Evolutionary conservation across 2,113 vertebrate species (phyloP).

Genomic region (Sinocyclocheilus anshuiensis): DNA sequence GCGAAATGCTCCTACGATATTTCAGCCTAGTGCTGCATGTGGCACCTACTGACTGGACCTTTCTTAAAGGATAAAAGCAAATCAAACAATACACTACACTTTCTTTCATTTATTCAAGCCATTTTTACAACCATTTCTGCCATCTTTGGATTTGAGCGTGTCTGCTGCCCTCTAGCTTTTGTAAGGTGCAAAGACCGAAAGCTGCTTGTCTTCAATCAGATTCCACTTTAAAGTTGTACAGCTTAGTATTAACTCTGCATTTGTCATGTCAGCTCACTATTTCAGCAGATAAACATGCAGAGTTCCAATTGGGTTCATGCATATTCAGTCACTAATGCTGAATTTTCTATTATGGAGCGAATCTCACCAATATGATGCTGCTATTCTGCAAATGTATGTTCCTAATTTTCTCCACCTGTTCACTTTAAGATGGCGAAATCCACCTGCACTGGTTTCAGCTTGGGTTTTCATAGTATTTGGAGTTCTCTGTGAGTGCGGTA

Average conservation of each 20-base stretch:
- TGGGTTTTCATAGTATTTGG: slow-evolving; percentile 16
- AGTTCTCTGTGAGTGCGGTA: neutral
- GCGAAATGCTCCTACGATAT: neutral
- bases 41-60: neutral
- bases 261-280: slow-evolving; percentile 1
- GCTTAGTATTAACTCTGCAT: slow-evolving; percentile 18
- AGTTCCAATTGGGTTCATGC: slow-evolving; percentile 1
- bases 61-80: neutral
- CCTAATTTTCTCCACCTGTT: neutral
- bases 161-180: slow-evolving; percentile 64
- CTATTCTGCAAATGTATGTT: neutral
- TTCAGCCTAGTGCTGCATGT: neutral
- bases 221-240: slow-evolving; percentile 10
- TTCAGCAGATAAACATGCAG: slow-evolving; percentile 1
- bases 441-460: slow-evolving; percentile 16
- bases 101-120: slow-evolving; percentile 4
- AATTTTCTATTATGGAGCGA: neutral
- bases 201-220: neutral
- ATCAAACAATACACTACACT: slow-evolving; percentile 22
- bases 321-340: neutral
- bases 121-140: neutral
- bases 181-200: slow-evolving; percentile 2
- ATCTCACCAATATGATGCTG: slow-evolving; percentile 8
- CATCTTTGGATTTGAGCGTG: neutral
- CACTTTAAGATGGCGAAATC: slow-evolving; percentile 19